Conservation (phyloP, 2,797 vertebrate species). For the Coracias cyanogaster region DNA sequence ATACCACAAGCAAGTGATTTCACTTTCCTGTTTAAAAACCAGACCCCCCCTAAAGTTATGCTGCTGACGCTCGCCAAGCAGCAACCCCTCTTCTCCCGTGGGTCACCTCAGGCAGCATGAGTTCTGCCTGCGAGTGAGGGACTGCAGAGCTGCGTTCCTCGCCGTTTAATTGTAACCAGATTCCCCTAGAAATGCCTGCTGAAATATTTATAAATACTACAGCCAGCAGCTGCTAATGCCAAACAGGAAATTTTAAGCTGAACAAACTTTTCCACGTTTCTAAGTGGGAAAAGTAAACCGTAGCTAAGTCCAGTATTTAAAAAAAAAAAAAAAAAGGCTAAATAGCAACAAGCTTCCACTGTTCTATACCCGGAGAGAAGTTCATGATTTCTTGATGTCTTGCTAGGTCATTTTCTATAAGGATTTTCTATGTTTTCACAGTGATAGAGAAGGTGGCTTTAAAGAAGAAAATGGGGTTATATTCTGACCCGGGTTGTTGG, state of each 20-base stretch:
- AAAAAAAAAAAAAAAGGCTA: neutral
- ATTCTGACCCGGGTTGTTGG: neutral
- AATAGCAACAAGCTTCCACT: constrained; percentile 40
- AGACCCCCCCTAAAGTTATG: neutral
- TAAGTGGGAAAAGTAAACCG: constrained; percentile 67
- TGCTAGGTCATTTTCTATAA: neutral
- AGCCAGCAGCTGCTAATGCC: constrained; percentile 68
- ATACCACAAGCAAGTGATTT: neutral
- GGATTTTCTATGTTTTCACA: neutral
- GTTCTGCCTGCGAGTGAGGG: neutral
- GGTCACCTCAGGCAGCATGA: neutral
- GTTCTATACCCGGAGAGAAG: neutral
- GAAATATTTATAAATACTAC: constrained; percentile 69
- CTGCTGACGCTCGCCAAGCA: neutral
- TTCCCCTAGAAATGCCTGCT: constrained; percentile 34
- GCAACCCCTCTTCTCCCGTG: neutral
- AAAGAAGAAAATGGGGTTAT: neutral
- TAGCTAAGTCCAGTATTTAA: constrained; percentile 8
- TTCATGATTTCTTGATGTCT: neutral
- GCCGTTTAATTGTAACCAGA: constrained; percentile 9
- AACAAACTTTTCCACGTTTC: constrained; percentile 72
- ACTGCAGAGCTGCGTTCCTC: neutral
- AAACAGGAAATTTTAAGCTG: constrained; percentile 73
- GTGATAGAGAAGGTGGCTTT: neutral
- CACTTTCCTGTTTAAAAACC: neutral